Conservation (phyloP, 2,888 invertebrate genomes). For the Acanthococcus lagerstroemiae region DNA sequence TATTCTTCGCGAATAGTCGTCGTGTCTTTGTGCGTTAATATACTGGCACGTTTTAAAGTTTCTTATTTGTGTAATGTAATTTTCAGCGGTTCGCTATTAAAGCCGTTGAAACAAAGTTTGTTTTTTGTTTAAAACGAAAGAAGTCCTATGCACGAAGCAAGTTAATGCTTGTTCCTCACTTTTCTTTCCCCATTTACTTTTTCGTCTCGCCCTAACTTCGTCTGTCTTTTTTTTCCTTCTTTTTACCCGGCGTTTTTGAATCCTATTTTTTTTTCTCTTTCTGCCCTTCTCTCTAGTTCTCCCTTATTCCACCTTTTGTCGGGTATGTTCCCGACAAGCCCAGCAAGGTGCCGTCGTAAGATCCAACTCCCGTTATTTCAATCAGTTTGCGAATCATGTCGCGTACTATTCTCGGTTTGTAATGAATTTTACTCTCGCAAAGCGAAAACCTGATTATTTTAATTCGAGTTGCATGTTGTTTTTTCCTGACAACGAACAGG, state of each 20-base stretch:
- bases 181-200: not conserved
- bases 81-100: constrained; percentile 19
- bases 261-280: not conserved
- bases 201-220: not conserved
- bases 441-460: not conserved
- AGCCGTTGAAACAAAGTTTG: constrained; percentile 20
- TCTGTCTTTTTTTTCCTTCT: not conserved
- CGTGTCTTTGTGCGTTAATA: constrained; percentile 14
- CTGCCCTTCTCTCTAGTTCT: not conserved
- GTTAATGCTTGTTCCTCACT: constrained; percentile 14
- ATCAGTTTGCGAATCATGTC: not conserved
- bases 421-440: not conserved
- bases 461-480: not conserved
- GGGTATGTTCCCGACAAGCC: no score
- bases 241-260: not conserved
- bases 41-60: constrained; percentile 24
- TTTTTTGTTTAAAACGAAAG: constrained; percentile 18
- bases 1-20: constrained; percentile 13
- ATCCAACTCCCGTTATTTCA: no score
- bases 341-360: not conserved
- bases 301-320: no score
- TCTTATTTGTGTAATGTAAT: constrained; percentile 30
- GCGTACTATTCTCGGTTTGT: not conserved
- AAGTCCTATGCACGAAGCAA: constrained; percentile 29
- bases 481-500: not conserved